Conservation (phyloP, 2,113 vertebrate species). For the Sterna hirundo region DNA sequence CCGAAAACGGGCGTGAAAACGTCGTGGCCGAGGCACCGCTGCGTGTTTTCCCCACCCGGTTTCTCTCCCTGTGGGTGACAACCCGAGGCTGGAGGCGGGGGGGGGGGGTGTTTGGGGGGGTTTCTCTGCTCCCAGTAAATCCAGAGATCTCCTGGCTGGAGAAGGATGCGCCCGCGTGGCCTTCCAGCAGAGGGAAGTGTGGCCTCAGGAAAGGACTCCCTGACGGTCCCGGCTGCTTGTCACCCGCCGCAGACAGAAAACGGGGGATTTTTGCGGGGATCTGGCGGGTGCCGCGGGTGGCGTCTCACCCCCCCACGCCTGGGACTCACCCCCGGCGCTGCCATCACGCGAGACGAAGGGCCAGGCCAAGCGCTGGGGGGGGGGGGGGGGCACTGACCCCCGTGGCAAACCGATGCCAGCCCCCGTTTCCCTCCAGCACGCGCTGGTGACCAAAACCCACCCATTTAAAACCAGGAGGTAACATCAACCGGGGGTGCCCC, state of each 20-base stretch:
- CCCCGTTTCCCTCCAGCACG: background rate
- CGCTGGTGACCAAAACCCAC: background rate
- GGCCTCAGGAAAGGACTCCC: background rate
- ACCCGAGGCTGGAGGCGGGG: too few species aligned
- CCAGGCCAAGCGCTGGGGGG: background rate
- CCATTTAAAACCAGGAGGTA: background rate
- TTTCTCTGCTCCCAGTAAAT: background rate
- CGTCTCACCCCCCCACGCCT: accelerated
- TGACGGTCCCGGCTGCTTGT: accelerated
- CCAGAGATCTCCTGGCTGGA: background rate
- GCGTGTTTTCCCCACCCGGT: background rate
- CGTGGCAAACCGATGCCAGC: background rate
- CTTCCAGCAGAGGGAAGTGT: background rate
- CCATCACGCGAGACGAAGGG: background rate
- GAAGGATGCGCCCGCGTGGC: background rate
- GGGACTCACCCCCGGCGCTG: background rate
- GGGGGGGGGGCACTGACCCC: background rate
- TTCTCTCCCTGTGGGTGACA: background rate
- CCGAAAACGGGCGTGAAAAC: background rate
- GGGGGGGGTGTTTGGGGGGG: background rate
- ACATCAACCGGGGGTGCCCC: accelerated
- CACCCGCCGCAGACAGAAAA: background rate
- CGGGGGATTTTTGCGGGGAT: background rate
- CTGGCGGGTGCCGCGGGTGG: background rate
- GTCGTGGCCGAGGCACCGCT: accelerated